phyloP scores from a whole-genome alignment of 53 echinoderm and acorn worm species.

The Mesocentrotus franciscanus region DNA sequence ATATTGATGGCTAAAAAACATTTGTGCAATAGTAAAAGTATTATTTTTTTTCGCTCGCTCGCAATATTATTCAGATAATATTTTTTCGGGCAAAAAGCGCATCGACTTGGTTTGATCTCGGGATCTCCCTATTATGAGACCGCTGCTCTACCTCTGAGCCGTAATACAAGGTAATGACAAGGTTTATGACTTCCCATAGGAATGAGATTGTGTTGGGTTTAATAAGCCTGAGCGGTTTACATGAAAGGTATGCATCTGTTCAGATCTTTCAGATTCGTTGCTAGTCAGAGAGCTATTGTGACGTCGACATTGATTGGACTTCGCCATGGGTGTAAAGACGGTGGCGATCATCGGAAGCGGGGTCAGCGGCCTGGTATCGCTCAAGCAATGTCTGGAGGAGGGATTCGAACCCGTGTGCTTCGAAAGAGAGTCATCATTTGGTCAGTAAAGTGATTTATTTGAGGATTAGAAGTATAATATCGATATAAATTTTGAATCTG shows the following conservation, averaged over 20 bases:
- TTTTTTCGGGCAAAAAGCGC: too few relatives aligned
- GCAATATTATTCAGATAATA: too few relatives aligned
- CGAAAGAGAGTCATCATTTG: conserved; percentile 69
- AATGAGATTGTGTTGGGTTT: too few relatives aligned
- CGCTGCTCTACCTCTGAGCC: too few relatives aligned
- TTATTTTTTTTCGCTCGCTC: too few relatives aligned
- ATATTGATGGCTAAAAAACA: too few relatives aligned
- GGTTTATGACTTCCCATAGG: too few relatives aligned
- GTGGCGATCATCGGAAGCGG: conserved; percentile 86
- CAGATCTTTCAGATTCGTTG: background rate
- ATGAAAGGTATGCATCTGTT: background rate
- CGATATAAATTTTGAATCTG: too few relatives aligned
- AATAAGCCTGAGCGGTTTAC: background rate
- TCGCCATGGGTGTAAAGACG: conserved; percentile 59
- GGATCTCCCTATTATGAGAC: too few relatives aligned
- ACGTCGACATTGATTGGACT: background rate
- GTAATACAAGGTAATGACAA: too few relatives aligned
- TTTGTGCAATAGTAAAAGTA: too few relatives aligned
- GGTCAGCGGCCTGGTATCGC: conserved; percentile 76
- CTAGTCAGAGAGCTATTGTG: background rate
- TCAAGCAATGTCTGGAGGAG: conserved; percentile 89
- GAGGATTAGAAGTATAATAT: background rate
- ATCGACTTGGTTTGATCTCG: too few relatives aligned
- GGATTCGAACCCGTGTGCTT: conserved; percentile 89
- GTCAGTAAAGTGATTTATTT: conserved; percentile 40